phyloP scores from a whole-genome alignment of 1,140 invertebrate species.

The Achatina immaculata region DNA sequence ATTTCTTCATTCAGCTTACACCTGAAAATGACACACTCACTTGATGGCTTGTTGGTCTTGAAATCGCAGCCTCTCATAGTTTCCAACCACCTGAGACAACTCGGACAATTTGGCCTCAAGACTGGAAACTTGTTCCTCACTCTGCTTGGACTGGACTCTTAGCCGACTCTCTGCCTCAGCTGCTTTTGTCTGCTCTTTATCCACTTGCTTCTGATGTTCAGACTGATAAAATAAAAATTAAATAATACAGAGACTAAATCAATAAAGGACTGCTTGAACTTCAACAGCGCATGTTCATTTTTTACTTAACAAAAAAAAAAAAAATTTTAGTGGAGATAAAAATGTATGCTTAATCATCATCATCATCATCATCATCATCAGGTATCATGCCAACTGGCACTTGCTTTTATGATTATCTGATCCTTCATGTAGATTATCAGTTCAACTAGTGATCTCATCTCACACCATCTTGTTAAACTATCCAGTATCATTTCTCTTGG shows the following conservation, averaged over 20 bases:
- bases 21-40: no score
- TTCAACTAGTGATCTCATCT: no score
- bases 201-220: conserved; percentile 71
- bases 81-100: conserved; percentile 83
- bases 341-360: no score
- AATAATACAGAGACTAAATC: neutral
- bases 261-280: neutral
- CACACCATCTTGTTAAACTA: no score
- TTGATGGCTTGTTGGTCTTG: conserved; percentile 82
- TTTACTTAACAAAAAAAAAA: neutral
- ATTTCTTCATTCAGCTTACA: no score
- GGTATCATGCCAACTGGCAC: no score
- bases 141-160: conserved; percentile 71
- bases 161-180: conserved; percentile 66
- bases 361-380: no score
- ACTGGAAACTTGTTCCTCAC: conserved; percentile 81
- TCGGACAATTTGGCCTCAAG: conserved; percentile 85
- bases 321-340: no score
- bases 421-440: no score
- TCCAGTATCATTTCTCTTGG: no score
- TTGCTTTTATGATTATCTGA: no score
- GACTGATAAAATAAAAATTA: conserved; percentile 62
- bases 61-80: conserved; percentile 81
- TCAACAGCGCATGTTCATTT: neutral
- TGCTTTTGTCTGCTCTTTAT: conserved; percentile 65